Conservation (phyloP, 1,140 invertebrate genomes). For the Muscidifurax raptorellus region DNA sequence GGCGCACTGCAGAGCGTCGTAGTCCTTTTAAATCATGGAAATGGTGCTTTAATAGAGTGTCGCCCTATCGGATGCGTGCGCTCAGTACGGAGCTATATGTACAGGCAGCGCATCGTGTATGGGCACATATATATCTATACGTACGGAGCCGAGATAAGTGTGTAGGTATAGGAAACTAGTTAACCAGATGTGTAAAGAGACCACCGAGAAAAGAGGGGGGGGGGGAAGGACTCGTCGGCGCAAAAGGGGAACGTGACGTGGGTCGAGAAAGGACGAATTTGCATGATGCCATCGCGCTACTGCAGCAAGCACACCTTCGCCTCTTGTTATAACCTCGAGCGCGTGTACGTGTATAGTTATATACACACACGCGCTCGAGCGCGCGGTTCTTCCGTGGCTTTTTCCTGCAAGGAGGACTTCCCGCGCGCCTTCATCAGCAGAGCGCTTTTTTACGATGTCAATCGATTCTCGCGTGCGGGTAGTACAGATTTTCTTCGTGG, state of each 20-base stretch:
- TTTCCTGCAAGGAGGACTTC: neutral
- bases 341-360: neutral
- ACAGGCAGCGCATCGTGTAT: slow-evolving; percentile 27
- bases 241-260: slow-evolving; percentile 47
- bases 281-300: slow-evolving; percentile 39
- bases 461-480: neutral
- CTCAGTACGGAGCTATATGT: neutral
- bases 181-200: slow-evolving; percentile 52
- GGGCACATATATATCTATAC: too few relatives aligned
- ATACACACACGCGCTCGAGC: neutral
- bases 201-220: slow-evolving; percentile 20
- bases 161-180: slow-evolving; percentile 52
- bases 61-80: neutral
- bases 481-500: neutral
- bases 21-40: slow-evolving; percentile 38
- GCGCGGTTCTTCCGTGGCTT: neutral
- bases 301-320: neutral
- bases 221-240: neutral
- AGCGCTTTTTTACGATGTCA: slow-evolving; percentile 9
- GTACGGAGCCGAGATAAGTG: slow-evolving; percentile 22
- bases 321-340: neutral
- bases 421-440: slow-evolving; percentile 7
- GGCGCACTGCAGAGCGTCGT: neutral
- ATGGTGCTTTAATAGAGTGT: slow-evolving; percentile 38
- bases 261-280: slow-evolving; percentile 51